Evolutionary conservation across 2,797 vertebrate species (phyloP).

Genomic region (Chelon auratus): DNA sequence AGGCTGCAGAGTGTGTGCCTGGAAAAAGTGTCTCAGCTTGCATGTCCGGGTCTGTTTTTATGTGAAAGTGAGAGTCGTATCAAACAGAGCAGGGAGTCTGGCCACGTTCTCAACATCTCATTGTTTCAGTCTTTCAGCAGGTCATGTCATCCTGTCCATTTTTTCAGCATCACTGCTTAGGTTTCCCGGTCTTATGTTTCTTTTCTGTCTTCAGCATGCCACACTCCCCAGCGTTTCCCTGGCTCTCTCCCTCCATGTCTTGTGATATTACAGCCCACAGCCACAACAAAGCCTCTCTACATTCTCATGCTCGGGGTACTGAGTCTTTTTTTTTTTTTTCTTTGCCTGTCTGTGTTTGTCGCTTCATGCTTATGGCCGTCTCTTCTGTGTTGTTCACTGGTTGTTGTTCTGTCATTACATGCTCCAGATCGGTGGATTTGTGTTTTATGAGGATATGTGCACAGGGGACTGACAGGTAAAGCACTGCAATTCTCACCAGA

Average conservation of each 20-base stretch:
- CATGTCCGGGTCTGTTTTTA: slow-evolving; percentile 5
- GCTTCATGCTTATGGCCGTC: slow-evolving; percentile 53
- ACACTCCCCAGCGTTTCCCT: slow-evolving; percentile 31
- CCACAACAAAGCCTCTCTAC: slow-evolving; percentile 50
- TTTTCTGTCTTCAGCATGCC: slow-evolving; percentile 36
- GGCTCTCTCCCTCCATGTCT: slow-evolving; percentile 42
- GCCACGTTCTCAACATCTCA: slow-evolving; percentile 31
- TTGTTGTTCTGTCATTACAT: slow-evolving; percentile 82
- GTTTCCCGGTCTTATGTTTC: slow-evolving; percentile 47
- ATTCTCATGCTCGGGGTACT: slow-evolving; percentile 48
- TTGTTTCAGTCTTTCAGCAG: slow-evolving; percentile 44
- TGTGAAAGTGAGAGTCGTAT: slow-evolving; percentile 29
- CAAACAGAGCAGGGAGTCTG: slow-evolving; percentile 24
- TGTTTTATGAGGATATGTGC: slow-evolving; percentile 85
- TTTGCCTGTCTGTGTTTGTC: slow-evolving; percentile 44
- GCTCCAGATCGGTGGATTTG: slow-evolving; percentile 84
- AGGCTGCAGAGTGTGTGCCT: slow-evolving; percentile 10
- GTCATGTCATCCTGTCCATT: slow-evolving; percentile 39
- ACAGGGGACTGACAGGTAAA: slow-evolving; percentile 82
- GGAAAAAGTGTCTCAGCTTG: no score
- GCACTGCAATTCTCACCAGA: slow-evolving; percentile 50
- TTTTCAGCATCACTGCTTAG: slow-evolving; percentile 38
- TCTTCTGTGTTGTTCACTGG: slow-evolving; percentile 73
- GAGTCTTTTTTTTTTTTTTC: slow-evolving; percentile 25
- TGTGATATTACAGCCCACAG: slow-evolving; percentile 49